phyloP scores from a whole-genome alignment of 1,140 invertebrate species.

The Maconellicoccus hirsutus region DNA sequence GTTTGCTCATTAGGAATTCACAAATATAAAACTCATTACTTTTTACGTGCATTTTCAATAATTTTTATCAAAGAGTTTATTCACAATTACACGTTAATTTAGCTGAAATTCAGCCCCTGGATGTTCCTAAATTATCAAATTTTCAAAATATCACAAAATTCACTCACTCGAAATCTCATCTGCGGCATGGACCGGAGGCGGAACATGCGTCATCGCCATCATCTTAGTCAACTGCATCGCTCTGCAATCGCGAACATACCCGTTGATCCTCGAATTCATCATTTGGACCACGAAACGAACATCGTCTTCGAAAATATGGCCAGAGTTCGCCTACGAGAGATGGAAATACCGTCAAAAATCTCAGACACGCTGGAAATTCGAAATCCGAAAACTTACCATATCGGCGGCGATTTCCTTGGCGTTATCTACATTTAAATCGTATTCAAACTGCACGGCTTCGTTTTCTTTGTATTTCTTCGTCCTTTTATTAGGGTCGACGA shows the following conservation, averaged over 20 bases:
- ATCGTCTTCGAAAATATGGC: conserved; percentile 13
- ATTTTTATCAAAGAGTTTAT: no score
- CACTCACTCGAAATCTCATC: background rate
- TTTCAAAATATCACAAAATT: background rate
- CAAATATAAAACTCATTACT: no score
- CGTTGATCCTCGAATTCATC: conserved; percentile 9
- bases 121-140: no score
- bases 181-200: background rate
- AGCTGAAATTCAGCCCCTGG: no score
- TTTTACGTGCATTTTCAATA: no score
- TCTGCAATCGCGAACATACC: conserved; percentile 1
- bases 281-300: conserved; percentile 11
- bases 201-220: background rate
- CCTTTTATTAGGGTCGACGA: conserved; percentile 93
- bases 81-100: no score
- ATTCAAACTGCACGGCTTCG: conserved; percentile 98
- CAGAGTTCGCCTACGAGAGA: background rate
- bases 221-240: background rate
- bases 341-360: background rate
- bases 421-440: conserved; percentile 84
- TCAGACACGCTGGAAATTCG: no score
- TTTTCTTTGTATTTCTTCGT: conserved; percentile 95
- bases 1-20: no score
- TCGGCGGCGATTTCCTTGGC: conserved; percentile 91
- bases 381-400: no score